phyloP scores from a whole-genome alignment of 2,797 vertebrate species.

The Anomalospiza imberbis region DNA sequence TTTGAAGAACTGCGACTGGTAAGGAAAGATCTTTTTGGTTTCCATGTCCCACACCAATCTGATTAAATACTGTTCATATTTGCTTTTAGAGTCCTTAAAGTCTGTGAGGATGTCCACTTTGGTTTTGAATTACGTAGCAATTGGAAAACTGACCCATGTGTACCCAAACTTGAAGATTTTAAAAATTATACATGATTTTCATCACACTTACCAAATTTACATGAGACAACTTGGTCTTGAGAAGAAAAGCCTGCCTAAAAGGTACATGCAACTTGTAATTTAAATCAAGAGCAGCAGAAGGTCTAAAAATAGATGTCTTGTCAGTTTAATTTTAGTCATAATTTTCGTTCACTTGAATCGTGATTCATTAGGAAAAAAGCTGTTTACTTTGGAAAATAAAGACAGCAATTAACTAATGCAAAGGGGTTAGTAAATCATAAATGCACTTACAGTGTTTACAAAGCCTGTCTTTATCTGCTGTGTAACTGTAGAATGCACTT shows the following conservation, averaged over 20 bases:
- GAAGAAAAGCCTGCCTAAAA: background rate
- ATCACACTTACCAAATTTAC: background rate
- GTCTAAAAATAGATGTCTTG: slow-evolving; percentile 38
- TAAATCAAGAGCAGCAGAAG: background rate
- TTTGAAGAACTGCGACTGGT: background rate
- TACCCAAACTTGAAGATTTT: background rate
- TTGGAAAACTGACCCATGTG: background rate
- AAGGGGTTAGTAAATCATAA: slow-evolving; percentile 44
- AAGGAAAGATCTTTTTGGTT: background rate
- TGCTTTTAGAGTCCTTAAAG: background rate
- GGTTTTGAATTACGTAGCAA: background rate
- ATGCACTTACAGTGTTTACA: slow-evolving; percentile 17
- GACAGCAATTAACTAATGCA: slow-evolving; percentile 44
- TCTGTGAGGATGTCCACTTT: background rate
- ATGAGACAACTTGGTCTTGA: background rate
- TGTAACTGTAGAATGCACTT: slow-evolving; percentile 58
- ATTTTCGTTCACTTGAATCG: slow-evolving; percentile 7
- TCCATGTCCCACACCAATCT: background rate
- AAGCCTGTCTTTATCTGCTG: slow-evolving; percentile 26
- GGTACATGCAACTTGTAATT: background rate
- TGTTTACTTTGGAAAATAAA: slow-evolving; percentile 45
- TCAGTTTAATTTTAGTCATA: slow-evolving; percentile 20
- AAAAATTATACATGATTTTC: background rate
- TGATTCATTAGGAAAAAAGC: slow-evolving; percentile 26
- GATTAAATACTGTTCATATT: background rate